Conservation (phyloP, 2,113 vertebrate species). For the Notarius lentiginosus region DNA sequence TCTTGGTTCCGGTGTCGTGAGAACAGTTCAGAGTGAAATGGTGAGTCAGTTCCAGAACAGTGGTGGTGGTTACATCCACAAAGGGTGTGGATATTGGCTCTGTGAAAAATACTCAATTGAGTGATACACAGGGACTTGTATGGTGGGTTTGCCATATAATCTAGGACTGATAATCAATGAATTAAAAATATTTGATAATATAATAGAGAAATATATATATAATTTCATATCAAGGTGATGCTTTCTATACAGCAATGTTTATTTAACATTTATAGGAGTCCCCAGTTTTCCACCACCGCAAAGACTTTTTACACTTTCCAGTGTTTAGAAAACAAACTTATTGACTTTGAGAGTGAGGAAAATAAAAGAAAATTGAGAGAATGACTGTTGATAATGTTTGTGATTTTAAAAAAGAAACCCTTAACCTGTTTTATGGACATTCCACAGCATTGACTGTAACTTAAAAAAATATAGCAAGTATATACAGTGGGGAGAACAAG, state of each 20-base stretch:
- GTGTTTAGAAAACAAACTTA: background rate
- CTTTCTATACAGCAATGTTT: background rate
- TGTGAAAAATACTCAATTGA: conserved; percentile 55
- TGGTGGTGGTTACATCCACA: conserved; percentile 79
- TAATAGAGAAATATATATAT: background rate
- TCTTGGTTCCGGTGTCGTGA: conserved; percentile 87
- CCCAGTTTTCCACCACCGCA: background rate
- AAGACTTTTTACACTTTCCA: background rate
- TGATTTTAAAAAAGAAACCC: too few species aligned
- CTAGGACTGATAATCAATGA: background rate
- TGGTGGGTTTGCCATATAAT: background rate
- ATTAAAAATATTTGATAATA: background rate
- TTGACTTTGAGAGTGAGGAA: background rate
- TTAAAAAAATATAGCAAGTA: too few species aligned
- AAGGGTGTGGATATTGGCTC: conserved; percentile 86
- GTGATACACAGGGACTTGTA: background rate
- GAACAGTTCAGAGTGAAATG: conserved; percentile 89
- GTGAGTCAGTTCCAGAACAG: conserved; percentile 89
- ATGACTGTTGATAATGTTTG: background rate
- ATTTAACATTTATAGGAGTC: background rate
- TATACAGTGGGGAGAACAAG: too few species aligned
- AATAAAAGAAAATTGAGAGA: background rate
- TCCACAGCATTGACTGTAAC: too few species aligned
- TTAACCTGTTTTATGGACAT: too few species aligned
- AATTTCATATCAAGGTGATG: background rate